A percentile compares a stretch with the other conserved stretches of the same genome.
Evolutionary conservation across 2,797 vertebrate genomes (phyloP).

Genomic region (Chrosomus eos): DNA sequence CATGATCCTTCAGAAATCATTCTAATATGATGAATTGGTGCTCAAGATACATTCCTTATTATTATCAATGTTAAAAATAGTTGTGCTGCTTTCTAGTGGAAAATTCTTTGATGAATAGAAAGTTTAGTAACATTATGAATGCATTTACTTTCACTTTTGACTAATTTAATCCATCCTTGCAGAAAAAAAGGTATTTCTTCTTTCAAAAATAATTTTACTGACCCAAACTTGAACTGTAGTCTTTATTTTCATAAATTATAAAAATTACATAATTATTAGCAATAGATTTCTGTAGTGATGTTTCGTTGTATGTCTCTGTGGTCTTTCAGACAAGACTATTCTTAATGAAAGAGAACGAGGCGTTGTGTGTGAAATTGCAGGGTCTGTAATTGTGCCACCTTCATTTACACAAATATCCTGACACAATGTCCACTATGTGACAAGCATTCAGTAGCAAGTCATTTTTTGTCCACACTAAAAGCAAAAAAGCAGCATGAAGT

Average conservation of each 20-base stretch:
- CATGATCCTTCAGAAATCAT: neutral
- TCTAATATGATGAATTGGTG: neutral
- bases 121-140: neutral
- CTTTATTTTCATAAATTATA: neutral
- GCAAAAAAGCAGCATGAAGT: neutral
- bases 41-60: neutral
- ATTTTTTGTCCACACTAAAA: neutral
- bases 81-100: neutral
- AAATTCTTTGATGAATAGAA: neutral
- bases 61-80: neutral
- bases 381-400: constrained; percentile 25
- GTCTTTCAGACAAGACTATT: neutral
- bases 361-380: constrained; percentile 9
- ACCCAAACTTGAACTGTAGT: neutral
- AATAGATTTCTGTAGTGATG: neutral
- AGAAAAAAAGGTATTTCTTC: neutral
- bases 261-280: neutral
- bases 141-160: neutral
- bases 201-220: neutral
- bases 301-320: neutral
- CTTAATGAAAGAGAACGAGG: neutral
- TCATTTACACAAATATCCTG: constrained; percentile 49
- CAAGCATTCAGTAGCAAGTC: neutral
- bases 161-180: neutral
- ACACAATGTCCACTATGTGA: constrained; percentile 26